Evolutionary conservation across 2,113 vertebrate genomes (phyloP).

Genomic region (Vombatus ursinus): DNA sequence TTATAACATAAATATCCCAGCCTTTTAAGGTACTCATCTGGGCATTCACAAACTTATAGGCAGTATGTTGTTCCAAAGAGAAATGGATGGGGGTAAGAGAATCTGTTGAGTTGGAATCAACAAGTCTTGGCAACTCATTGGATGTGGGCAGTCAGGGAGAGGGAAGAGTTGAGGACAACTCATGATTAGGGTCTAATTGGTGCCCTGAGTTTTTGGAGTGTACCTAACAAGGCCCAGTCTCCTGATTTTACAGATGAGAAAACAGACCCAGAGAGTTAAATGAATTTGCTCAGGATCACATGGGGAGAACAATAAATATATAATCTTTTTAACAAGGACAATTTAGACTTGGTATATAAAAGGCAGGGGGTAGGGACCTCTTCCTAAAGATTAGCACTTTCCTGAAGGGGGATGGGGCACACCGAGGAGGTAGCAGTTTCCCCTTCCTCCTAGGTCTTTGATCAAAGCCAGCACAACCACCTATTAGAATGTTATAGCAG

Average conservation of each 20-base stretch:
- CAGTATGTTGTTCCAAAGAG: not conserved
- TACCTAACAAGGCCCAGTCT: not conserved
- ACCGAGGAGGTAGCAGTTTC: not conserved
- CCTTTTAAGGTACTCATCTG: not conserved
- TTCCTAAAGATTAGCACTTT: not conserved
- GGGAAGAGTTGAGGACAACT: not conserved
- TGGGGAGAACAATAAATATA: not conserved
- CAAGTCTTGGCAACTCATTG: not conserved
- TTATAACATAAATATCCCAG: not conserved
- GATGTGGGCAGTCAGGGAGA: not conserved
- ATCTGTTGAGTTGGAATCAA: not conserved
- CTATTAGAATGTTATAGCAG: not conserved
- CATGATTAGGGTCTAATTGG: not conserved
- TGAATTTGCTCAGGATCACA: slow-evolving; percentile 1
- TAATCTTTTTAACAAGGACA: not conserved
- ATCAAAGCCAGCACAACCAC: not conserved
- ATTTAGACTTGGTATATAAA: not conserved
- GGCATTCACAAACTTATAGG: not conserved
- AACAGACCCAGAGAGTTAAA: not conserved
- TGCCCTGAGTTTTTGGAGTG: not conserved
- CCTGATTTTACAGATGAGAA: not conserved
- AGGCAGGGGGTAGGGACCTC: not conserved
- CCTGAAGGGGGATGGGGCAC: not conserved
- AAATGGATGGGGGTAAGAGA: not conserved
- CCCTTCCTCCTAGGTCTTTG: not conserved